phyloP scores from a whole-genome alignment of 2,797 vertebrate species.

The Vespertilio murinus region DNA sequence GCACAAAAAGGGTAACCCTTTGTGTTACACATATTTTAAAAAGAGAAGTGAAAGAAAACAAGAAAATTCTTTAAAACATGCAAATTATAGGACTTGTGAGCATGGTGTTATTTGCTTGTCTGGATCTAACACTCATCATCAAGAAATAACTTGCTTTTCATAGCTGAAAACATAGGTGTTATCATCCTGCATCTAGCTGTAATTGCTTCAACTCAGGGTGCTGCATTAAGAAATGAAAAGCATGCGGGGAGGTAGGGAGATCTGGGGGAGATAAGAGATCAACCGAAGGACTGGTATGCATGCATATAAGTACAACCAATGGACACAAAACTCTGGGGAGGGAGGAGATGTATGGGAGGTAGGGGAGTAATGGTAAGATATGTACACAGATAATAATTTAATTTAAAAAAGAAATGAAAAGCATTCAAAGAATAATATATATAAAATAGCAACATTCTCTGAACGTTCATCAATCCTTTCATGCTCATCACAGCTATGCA shows the following conservation, averaged over 20 bases:
- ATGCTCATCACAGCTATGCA: background rate
- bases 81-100: background rate
- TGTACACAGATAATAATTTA: no score
- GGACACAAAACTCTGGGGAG: no score
- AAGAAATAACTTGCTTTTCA: slow-evolving; percentile 56
- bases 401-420: slow-evolving; percentile 38
- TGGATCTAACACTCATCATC: slow-evolving; percentile 33
- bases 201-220: background rate
- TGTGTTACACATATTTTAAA: background rate
- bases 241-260: no score
- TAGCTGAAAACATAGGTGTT: slow-evolving; percentile 43
- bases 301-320: no score
- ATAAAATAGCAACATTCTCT: background rate
- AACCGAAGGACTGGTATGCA: no score
- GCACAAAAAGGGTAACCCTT: background rate
- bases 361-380: no score
- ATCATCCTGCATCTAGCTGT: background rate
- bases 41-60: background rate
- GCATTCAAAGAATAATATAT: background rate
- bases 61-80: slow-evolving; percentile 1
- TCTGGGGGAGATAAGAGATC: no score
- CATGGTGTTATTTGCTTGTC: slow-evolving; percentile 13
- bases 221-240: slow-evolving; percentile 14
- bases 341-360: no score
- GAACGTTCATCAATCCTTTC: background rate